phyloP scores from a whole-genome alignment of 2,113 vertebrate genomes.

The Gnathonemus longibarbis region DNA sequence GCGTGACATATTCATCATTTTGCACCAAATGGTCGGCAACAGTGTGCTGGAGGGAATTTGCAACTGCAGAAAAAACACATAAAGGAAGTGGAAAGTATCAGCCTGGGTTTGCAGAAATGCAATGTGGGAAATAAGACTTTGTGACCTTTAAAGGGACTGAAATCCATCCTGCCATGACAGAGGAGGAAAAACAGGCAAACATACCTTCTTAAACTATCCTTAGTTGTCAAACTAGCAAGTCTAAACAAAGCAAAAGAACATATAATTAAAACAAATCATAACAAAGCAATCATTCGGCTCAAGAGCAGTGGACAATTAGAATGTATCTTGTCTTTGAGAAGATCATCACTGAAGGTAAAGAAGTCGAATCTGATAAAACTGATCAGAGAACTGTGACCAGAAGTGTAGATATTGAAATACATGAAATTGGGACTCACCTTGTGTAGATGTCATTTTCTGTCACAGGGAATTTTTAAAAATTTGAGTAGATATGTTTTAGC shows the following conservation, averaged over 20 bases:
- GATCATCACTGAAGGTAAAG: neutral
- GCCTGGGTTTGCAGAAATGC: slow-evolving; percentile 67
- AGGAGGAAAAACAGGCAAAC: slow-evolving; percentile 79
- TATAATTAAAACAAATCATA: neutral
- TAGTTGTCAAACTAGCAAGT: neutral
- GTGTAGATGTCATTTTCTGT: neutral
- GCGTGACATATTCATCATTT: slow-evolving; percentile 69
- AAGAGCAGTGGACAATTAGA: neutral
- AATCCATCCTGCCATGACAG: slow-evolving; percentile 69
- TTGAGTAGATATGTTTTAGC: neutral
- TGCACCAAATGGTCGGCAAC: slow-evolving; percentile 79
- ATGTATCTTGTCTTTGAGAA: neutral
- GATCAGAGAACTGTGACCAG: neutral
- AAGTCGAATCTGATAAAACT: neutral
- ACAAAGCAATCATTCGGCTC: neutral
- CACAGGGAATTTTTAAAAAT: too few species aligned
- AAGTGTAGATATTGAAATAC: neutral
- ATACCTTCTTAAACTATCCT: slow-evolving; percentile 52
- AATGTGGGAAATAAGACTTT: slow-evolving; percentile 73
- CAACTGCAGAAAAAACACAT: slow-evolving; percentile 72
- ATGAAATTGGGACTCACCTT: neutral
- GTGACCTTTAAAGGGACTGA: slow-evolving; percentile 62
- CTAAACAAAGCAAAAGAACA: neutral
- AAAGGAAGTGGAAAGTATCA: slow-evolving; percentile 68
- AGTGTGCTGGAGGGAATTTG: slow-evolving; percentile 80